Evolutionary conservation across 2,797 vertebrate species (phyloP).

Genomic region (Hafferia zeledoni): DNA sequence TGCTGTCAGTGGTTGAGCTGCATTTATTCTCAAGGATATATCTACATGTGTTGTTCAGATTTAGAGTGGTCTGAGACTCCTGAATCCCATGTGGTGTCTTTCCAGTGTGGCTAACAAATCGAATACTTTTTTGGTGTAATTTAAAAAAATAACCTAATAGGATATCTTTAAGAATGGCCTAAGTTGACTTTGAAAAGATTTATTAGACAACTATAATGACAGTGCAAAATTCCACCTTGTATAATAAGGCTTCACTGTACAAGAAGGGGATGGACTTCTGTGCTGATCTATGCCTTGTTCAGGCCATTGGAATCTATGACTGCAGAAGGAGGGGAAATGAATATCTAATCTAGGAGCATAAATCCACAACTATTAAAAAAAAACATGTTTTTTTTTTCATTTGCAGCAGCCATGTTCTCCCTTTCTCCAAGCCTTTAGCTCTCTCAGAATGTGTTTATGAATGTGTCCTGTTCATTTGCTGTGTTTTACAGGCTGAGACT

Average conservation of each 20-base stretch:
- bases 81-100: neutral
- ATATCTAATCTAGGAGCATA: neutral
- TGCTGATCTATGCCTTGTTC: neutral
- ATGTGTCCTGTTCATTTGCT: conserved; percentile 48
- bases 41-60: neutral
- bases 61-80: neutral
- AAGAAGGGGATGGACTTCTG: neutral
- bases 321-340: neutral
- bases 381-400: neutral
- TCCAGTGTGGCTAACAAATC: neutral
- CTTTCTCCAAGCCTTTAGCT: neutral
- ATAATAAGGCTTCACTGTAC: neutral
- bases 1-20: neutral
- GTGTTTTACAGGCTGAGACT: conserved; percentile 91
- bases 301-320: neutral
- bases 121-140: neutral
- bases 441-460: neutral
- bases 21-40: neutral
- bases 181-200: neutral
- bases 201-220: neutral
- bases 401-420: neutral
- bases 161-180: neutral
- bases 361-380: neutral
- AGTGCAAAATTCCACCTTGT: neutral
- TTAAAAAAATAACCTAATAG: neutral